Evolutionary conservation across 1,140 invertebrate species (phyloP), one percentile per base, ranked within the genome.

Genomic region (Meloidogyne chitwoodi): DNA sequence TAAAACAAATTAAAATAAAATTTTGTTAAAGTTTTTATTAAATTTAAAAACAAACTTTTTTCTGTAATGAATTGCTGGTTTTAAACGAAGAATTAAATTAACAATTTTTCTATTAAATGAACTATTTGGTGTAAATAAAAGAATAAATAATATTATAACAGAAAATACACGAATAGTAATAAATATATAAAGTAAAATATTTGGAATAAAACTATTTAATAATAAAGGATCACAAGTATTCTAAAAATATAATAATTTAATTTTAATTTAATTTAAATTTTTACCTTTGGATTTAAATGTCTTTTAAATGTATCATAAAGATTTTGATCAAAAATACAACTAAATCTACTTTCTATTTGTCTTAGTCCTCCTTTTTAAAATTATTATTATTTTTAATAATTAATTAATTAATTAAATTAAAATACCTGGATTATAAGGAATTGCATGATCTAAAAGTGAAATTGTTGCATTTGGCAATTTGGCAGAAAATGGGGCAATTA

Each of bases 311-410:
- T 76, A 14, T 83, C 74, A 66, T 85, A 85, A 14, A 85, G 77
- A 68, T 84, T 86, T 48, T 87, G 83, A 44, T 85, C 79, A 63
- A 85, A 85, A 27, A 80, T 85, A 75, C 84, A 85, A 1, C 79
- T 85, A 16, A 85, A 75, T n/a, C 79, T 16, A n/a, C 76, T 65
- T 72, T 85, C 84, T 75, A 85, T 86, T 66, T 87, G 83, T n/a
- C 56, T 56, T 38, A 73, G 22, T 11, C 71, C 71, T 16, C 71
- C 8, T 78, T n/a, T 44, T 73, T 2, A 78, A n/a, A n/a, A n/a
- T n/a, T n/a, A n/a, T n/a, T n/a, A n/a, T n/a, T n/a, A 78, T 22
- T 72, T 44, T n/a, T 77, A 77, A 44, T 81, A 38, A 8, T 79
- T 3, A 79, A 76, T 22, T 41, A 41, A 8, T 41, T 12, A 56